Conservation (phyloP, 1,140 invertebrate genomes). For the Scaptomyza hsui region DNA sequence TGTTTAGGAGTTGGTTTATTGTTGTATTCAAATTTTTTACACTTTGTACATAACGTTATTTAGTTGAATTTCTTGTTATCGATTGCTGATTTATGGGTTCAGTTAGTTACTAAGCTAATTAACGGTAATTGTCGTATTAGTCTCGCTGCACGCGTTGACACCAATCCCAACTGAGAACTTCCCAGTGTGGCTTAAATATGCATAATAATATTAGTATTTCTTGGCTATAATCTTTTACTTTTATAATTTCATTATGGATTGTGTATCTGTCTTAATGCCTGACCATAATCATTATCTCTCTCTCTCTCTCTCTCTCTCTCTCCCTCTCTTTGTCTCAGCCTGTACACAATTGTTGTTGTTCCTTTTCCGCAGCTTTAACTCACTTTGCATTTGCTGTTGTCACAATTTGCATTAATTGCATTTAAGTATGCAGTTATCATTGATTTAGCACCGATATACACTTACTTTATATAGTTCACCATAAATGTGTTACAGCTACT, state of each 20-base stretch:
- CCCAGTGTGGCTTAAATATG: constrained; percentile 38
- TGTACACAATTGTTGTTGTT: constrained; percentile 55
- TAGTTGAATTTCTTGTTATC: constrained; percentile 4
- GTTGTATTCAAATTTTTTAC: constrained; percentile 16
- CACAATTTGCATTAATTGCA: constrained; percentile 82
- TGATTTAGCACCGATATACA: constrained; percentile 79
- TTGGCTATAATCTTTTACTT: constrained; percentile 64
- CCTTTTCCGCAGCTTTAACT: constrained; percentile 55
- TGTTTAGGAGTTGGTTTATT: constrained; percentile 4
- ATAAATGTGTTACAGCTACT: constrained; percentile 47
- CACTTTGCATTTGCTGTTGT: constrained; percentile 73
- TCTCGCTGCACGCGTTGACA: constrained; percentile 59
- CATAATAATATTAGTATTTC: constrained; percentile 8
- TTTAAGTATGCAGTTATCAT: constrained; percentile 80
- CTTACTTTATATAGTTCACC: constrained; percentile 61
- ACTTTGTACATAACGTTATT: constrained; percentile 58
- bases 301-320: too few relatives aligned
- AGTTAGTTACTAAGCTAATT: constrained; percentile 59
- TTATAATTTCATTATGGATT: constrained; percentile 80
- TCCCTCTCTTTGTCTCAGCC: constrained; percentile 12
- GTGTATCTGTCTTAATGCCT: constrained; percentile 68
- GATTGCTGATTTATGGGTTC: constrained; percentile 53
- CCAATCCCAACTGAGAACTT: constrained; percentile 64
- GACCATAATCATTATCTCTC: constrained; percentile 70
- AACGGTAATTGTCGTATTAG: constrained; percentile 64